Percentiles rank a stretch among this genome's conserved stretches.
These are phyloP conservation scores for Dusona sp. DNA, from an alignment of 2,888 invertebrate species.

Conservation along the genomic window DNA sequence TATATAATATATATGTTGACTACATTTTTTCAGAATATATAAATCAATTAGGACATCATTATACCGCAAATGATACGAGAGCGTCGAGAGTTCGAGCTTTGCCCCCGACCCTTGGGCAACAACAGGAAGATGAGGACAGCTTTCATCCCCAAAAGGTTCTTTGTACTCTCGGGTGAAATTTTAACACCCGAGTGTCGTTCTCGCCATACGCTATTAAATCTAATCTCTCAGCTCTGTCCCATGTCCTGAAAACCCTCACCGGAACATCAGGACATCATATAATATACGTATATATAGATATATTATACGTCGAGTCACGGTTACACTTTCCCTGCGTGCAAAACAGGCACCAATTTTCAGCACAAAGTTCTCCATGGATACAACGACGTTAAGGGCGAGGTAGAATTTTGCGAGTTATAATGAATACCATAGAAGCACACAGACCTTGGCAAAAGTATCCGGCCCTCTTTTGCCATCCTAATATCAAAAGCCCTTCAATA, in stretches of 20 bases:
- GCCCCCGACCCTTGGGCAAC: slow-evolving; percentile 9
- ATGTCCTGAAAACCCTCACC: slow-evolving; percentile 23
- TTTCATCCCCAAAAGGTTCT: slow-evolving; percentile 48
- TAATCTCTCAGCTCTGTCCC: slow-evolving; percentile 34
- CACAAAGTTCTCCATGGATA: slow-evolving; percentile 6
- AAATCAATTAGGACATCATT: slow-evolving; percentile 15
- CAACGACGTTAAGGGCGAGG: neutral
- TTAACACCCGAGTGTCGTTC: slow-evolving; percentile 33
- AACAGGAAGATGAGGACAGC: neutral
- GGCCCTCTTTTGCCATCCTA: neutral
- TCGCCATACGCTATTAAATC: slow-evolving; percentile 44
- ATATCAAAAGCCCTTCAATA: neutral
- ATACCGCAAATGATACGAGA: neutral
- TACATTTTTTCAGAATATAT: slow-evolving; percentile 12
- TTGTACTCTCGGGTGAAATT: slow-evolving; percentile 42
- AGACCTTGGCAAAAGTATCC: neutral
- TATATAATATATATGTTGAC: too few species aligned
- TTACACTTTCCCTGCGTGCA: slow-evolving; percentile 6
- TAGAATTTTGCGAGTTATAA: neutral
- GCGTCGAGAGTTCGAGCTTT: neutral
- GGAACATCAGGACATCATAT: neutral
- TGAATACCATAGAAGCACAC: slow-evolving; percentile 9
- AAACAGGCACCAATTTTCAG: slow-evolving; percentile 13
- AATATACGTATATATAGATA: neutral
- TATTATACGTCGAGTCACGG: neutral